Conservation (phyloP, 2,113 vertebrate species). For the Lampris incognitus region DNA sequence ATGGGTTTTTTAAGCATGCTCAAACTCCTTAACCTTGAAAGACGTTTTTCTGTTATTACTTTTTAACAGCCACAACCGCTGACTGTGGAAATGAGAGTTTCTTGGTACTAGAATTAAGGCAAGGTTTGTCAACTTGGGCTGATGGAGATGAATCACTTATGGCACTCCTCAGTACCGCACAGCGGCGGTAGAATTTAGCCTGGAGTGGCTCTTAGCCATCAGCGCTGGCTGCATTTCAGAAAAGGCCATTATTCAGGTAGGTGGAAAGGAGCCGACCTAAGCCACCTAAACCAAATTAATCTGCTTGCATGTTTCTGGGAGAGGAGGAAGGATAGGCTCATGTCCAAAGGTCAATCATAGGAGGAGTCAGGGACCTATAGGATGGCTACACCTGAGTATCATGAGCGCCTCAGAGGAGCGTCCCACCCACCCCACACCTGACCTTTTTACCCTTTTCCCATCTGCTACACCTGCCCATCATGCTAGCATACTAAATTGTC, state of each 20-base stretch:
- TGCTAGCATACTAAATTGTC: not conserved
- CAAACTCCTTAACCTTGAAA: slow-evolving; percentile 33
- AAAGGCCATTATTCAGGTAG: slow-evolving; percentile 41
- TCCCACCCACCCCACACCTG: slow-evolving; percentile 7
- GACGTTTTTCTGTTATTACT: slow-evolving; percentile 16
- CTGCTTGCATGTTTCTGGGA: slow-evolving; percentile 16
- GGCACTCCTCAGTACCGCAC: not conserved
- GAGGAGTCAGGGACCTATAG: not conserved
- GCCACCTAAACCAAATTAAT: slow-evolving; percentile 48
- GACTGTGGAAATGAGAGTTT: not conserved
- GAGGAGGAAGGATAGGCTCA: not conserved
- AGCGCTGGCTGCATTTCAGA: slow-evolving; percentile 30
- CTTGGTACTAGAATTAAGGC: not conserved
- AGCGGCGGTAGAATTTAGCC: not conserved
- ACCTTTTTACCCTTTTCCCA: slow-evolving; percentile 30
- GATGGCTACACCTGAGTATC: slow-evolving; percentile 8
- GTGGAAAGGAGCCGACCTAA: slow-evolving; percentile 4
- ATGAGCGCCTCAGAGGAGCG: slow-evolving; percentile 6
- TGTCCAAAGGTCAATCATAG: slow-evolving; percentile 46
- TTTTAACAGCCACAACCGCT: slow-evolving; percentile 2
- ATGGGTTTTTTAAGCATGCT: slow-evolving; percentile 9
- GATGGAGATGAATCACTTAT: not conserved
- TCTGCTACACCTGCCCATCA: slow-evolving; percentile 1
- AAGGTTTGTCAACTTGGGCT: not conserved
- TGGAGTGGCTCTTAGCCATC: slow-evolving; percentile 16